Base-by-base conservation (phyloP, 1,140 invertebrate species). In the Drosophila baimaii region DNA sequence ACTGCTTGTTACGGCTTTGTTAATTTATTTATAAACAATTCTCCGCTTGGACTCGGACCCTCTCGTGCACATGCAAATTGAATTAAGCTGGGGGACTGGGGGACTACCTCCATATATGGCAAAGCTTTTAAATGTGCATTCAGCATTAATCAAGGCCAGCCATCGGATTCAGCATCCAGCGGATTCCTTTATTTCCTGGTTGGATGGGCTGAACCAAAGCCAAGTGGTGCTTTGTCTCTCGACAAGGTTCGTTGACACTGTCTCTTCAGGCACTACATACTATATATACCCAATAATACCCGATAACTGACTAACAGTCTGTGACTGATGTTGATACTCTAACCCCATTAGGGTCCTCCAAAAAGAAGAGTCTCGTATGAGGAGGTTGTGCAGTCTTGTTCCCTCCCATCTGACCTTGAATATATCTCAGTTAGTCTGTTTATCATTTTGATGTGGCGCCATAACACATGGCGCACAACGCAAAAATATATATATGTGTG, bases 21-120 rank as follows among this genome's bases (percentile, higher is more conserved):
- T 88, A 77, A 77, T 79, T 88, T 73, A 83, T 88, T 88, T 79
- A 79, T 82, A 79, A 81, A 76, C 56, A 69, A 77, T 77, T 77
- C 62, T 27, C 37, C 35, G 43, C 52, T 58, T 61, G 61, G 52
- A 27, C 39, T 54, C 73, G 71, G 73, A 39, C 57, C 44, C 58
- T 77, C 37, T 77, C 37, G 37, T 55, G 73, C 37, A 62, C 64
- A 77, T 77, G 74, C 74, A 78, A 88, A 88, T 88, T 88, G 80
- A 88, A 88, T 88, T 89, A 89, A 83, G 76, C 63, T 21, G 31
- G 31, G 31, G 55, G 59, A 58, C 46, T 59, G 41, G 29, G 41
- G 29, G 39, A 41, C 41, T 52, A 19, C 47, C 51, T 21, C 39
- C 31, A 35, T 33, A 21, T 52, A 68, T 68, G 64, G 47, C 23